phyloP scores from a whole-genome alignment of 1,140 invertebrate species.

The Pinna nobilis region DNA sequence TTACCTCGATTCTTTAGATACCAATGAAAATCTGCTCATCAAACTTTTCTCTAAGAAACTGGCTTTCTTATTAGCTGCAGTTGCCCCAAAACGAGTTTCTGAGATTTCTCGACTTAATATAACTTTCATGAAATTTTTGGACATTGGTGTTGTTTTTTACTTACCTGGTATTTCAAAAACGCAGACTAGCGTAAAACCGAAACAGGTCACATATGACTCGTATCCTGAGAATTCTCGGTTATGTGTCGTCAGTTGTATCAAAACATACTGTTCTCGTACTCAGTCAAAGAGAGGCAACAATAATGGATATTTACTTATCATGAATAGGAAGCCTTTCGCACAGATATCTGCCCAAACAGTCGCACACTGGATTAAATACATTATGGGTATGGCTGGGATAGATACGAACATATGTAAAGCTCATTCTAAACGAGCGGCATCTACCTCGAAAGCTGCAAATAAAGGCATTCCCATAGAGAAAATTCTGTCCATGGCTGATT shows the following conservation, averaged over 20 bases:
- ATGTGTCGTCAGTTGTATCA: neutral
- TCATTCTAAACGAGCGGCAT: constrained; percentile 8
- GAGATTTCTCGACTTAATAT: constrained; percentile 10
- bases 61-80: neutral
- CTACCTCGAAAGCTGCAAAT: constrained; percentile 9
- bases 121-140: neutral
- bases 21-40: constrained; percentile 3
- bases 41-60: constrained; percentile 16
- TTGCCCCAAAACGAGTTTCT: constrained; percentile 18
- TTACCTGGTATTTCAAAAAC: neutral
- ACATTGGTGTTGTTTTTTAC: neutral
- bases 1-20: neutral
- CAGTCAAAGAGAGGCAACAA: neutral
- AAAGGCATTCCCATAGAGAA: neutral
- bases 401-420: constrained; percentile 15
- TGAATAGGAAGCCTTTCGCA: constrained; percentile 6
- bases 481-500: constrained; percentile 17
- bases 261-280: neutral
- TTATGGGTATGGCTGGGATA: neutral
- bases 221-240: neutral
- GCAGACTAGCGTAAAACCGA: neutral
- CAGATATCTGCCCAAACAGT: neutral
- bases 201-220: neutral
- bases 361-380: constrained; percentile 5
- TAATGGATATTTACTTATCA: neutral